A percentile compares a stretch with the other conserved stretches of the same genome.
Evolutionary conservation across 2,113 vertebrate genomes (phyloP).

Genomic region (Sapayoa aenigma): DNA sequence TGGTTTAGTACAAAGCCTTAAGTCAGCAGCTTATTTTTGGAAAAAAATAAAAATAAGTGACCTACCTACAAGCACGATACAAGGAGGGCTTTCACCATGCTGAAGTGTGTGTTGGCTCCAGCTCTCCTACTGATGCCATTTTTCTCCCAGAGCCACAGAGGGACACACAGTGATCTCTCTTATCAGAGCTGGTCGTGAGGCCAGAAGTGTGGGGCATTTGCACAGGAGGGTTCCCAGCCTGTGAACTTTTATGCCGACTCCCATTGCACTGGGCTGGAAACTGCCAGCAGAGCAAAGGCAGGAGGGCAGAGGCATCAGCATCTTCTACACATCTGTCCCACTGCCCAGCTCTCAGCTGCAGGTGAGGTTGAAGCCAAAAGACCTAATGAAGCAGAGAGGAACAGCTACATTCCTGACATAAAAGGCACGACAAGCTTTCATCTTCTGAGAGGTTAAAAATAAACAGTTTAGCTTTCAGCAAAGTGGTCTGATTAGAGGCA

Average conservation of each 20-base stretch:
- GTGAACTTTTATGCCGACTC: not conserved
- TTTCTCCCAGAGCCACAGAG: not conserved
- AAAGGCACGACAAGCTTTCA: not conserved
- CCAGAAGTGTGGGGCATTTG: not conserved
- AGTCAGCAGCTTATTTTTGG: not conserved
- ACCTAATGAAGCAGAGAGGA: slow-evolving; percentile 3
- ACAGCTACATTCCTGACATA: not conserved
- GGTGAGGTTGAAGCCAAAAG: not conserved
- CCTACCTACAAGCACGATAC: not conserved
- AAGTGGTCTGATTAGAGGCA: slow-evolving; percentile 36
- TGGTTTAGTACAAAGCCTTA: not conserved
- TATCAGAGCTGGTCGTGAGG: not conserved
- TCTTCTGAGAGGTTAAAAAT: slow-evolving; percentile 55
- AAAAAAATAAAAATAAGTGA: not conserved
- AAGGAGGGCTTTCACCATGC: not conserved
- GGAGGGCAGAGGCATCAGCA: not conserved
- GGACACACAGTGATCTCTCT: not conserved
- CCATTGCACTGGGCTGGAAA: not conserved
- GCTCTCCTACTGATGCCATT: not conserved
- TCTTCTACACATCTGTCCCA: not conserved
- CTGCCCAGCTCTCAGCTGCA: not conserved
- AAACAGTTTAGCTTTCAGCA: slow-evolving; percentile 56
- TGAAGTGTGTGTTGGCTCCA: not conserved
- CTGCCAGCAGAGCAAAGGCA: not conserved
- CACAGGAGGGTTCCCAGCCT: not conserved